Evolutionary conservation across 2,797 vertebrate species (phyloP).

Genomic region (Spheniscus humboldti): DNA sequence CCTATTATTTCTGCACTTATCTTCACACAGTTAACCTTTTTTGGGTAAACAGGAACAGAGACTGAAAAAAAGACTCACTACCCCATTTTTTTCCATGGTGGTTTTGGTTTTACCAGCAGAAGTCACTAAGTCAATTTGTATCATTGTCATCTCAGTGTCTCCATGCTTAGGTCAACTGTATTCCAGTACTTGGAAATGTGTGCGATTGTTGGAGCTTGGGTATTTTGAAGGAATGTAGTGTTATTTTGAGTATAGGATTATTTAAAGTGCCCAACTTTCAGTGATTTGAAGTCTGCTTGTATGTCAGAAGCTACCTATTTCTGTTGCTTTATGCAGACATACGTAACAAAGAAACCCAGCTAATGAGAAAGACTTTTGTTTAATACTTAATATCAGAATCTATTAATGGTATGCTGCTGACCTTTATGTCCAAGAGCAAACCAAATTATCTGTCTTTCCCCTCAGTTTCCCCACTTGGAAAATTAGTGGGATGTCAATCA

Average conservation of each 20-base stretch:
- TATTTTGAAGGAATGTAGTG: background rate
- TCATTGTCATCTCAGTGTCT: background rate
- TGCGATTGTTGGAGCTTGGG: background rate
- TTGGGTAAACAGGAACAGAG: background rate
- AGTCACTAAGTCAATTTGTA: background rate
- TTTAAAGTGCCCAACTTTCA: background rate
- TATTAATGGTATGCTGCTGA: background rate
- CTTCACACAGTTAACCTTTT: background rate
- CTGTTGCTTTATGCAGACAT: background rate
- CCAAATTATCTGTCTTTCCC: background rate
- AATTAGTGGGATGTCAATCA: background rate
- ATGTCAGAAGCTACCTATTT: background rate
- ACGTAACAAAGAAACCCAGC: background rate
- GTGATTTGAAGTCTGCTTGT: background rate
- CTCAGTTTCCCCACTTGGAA: background rate
- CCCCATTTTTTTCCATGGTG: background rate
- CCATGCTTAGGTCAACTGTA: background rate
- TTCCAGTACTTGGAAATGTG: background rate
- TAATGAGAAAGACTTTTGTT: background rate
- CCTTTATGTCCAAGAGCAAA: background rate
- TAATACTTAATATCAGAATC: background rate
- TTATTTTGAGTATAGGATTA: background rate
- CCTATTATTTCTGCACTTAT: background rate
- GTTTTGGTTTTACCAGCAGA: background rate
- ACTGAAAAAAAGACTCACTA: background rate